Percentiles rank a stretch among this genome's conserved stretches.
Evolutionary conservation across 2,797 vertebrate species (phyloP).

Genomic region (Emys orbicularis): DNA sequence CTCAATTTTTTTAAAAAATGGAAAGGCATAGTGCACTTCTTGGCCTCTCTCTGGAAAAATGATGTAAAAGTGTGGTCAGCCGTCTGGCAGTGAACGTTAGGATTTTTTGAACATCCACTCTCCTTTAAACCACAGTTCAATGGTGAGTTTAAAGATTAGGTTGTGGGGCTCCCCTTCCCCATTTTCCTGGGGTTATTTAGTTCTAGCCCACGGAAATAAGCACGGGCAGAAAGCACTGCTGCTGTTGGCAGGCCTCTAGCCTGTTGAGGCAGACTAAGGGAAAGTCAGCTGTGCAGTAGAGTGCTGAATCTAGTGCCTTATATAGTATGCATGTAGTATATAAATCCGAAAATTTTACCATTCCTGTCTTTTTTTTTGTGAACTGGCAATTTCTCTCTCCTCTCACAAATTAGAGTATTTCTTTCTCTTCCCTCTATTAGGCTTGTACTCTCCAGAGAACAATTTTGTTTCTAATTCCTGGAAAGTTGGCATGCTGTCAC

Average conservation of each 20-base stretch:
- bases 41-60: constrained; percentile 22
- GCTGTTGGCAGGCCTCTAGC: neutral
- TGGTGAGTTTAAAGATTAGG: constrained; percentile 49
- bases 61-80: constrained; percentile 49
- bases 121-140: constrained; percentile 45
- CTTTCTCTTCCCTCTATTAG: neutral
- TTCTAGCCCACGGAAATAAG: constrained; percentile 12
- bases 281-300: neutral
- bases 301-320: neutral
- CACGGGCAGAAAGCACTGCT: constrained; percentile 16
- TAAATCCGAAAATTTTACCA: neutral
- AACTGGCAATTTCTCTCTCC: neutral
- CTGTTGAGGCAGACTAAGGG: neutral
- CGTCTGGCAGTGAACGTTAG: constrained; percentile 37
- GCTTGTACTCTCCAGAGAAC: neutral
- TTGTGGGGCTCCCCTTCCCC: constrained; percentile 9
- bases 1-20: neutral
- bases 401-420: neutral
- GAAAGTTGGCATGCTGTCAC: neutral
- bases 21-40: neutral
- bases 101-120: constrained; percentile 42
- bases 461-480: constrained; percentile 61
- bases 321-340: neutral
- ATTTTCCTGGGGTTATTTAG: constrained; percentile 3
- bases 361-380: neutral